Evolutionary conservation across 1,140 invertebrate species (phyloP).

Genomic region (Anastatus disparis): DNA sequence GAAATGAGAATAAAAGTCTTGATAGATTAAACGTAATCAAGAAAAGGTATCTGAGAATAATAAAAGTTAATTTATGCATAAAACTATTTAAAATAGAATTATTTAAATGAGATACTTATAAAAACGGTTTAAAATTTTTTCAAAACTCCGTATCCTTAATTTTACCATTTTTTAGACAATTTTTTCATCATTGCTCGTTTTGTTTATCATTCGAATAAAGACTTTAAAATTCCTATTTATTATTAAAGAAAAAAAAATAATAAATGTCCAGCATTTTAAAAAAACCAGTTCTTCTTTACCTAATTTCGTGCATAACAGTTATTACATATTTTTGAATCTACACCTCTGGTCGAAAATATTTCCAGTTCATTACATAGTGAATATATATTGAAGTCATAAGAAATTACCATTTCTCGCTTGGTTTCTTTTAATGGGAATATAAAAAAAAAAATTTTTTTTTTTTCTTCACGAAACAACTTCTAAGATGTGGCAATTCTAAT

Average conservation of each 20-base stretch:
- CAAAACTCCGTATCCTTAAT: background rate
- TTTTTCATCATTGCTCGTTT: background rate
- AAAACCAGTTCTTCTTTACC: background rate
- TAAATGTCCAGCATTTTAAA: background rate
- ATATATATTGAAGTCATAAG: background rate
- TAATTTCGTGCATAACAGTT: conserved; percentile 5
- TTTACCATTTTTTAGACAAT: too few species aligned
- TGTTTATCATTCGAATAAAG: background rate
- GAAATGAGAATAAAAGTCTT: too few species aligned
- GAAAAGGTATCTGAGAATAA: too few species aligned
- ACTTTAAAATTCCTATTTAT: background rate
- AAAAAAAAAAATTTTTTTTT: too few species aligned
- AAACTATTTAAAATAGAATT: too few species aligned
- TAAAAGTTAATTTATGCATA: too few species aligned
- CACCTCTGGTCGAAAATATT: background rate
- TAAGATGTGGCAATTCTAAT: too few species aligned
- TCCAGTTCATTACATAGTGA: background rate
- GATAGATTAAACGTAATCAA: too few species aligned
- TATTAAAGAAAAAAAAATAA: too few species aligned
- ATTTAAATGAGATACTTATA: too few species aligned
- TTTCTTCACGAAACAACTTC: too few species aligned
- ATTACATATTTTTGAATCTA: background rate
- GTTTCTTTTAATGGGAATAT: background rate
- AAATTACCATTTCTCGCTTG: conserved; percentile 15
- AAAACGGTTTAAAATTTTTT: too few species aligned